Conservation (phyloP, 2,797 vertebrate genomes). For the Coregonus ussuriensis region DNA sequence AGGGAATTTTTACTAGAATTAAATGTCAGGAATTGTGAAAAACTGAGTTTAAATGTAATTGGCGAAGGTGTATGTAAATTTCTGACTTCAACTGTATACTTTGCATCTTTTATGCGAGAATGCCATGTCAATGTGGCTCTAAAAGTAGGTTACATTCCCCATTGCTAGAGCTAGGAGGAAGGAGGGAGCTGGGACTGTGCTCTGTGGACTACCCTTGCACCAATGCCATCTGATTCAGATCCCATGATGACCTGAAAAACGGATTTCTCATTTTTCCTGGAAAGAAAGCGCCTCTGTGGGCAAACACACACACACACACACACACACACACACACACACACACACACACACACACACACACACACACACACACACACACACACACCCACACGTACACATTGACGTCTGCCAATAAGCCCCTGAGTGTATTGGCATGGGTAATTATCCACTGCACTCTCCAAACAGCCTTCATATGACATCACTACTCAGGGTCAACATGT, state of each 20-base stretch:
- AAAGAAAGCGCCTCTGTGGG: constrained; percentile 10
- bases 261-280: constrained; percentile 25
- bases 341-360: not conserved
- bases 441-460: constrained; percentile 25
- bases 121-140: too few relatives aligned
- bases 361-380: constrained; percentile 8
- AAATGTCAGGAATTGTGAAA: too few relatives aligned
- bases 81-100: too few relatives aligned
- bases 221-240: not conserved
- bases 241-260: constrained; percentile 13
- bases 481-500: constrained; percentile 6
- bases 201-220: not conserved
- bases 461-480: constrained; percentile 21
- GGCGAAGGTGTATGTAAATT: too few relatives aligned
- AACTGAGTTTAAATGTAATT: too few relatives aligned
- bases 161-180: too few relatives aligned
- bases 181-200: too few relatives aligned
- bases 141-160: too few relatives aligned
- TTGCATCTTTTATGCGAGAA: too few relatives aligned
- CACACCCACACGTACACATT: not conserved
- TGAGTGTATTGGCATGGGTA: constrained; percentile 14
- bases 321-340: not conserved
- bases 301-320: not conserved
- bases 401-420: constrained; percentile 9
- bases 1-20: too few relatives aligned